Evolutionary conservation across 1,140 invertebrate species (phyloP).

Genomic region (Schmidtea mediterranea): DNA sequence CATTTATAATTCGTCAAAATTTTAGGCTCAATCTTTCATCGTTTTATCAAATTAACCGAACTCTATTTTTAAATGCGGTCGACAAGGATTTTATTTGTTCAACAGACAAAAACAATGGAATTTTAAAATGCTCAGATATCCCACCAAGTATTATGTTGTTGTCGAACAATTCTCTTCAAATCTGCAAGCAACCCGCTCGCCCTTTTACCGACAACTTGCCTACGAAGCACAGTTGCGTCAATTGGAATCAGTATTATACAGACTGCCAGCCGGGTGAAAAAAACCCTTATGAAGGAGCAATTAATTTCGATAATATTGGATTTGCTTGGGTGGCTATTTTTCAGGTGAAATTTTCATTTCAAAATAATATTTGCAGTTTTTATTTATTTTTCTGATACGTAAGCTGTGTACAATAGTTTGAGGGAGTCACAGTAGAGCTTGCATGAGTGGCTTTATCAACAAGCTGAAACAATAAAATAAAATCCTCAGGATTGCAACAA

Average conservation of each 20-base stretch:
- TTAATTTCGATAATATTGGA: constrained; percentile 97
- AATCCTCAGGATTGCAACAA: too few relatives aligned
- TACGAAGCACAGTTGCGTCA: constrained; percentile 43
- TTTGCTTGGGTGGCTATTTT: constrained; percentile 99
- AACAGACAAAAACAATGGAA: constrained; percentile 62
- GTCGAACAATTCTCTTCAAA: background rate
- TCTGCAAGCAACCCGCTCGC: background rate
- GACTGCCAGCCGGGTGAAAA: constrained; percentile 61
- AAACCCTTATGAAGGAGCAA: constrained; percentile 94
- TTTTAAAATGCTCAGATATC: constrained; percentile 63
- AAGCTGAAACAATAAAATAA: too few relatives aligned
- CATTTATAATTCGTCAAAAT: too few relatives aligned
- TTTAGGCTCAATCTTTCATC: constrained; percentile 4
- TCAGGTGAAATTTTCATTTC: constrained; percentile 45
- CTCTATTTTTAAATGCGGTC: constrained; percentile 36
- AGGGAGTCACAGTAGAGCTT: too few relatives aligned
- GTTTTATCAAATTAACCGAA: constrained; percentile 13
- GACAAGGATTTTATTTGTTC: constrained; percentile 80
- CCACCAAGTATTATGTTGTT: constrained; percentile 42
- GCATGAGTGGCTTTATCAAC: too few relatives aligned
- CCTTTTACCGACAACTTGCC: constrained; percentile 8
- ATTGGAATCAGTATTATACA: constrained; percentile 97
- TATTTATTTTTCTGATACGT: too few relatives aligned
- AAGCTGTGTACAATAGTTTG: too few relatives aligned
- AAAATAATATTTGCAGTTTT: too few relatives aligned